These are phyloP conservation scores for Drosophila eohydei DNA, from an alignment of 2,888 invertebrate genomes.

Conservation along the genomic window DNA sequence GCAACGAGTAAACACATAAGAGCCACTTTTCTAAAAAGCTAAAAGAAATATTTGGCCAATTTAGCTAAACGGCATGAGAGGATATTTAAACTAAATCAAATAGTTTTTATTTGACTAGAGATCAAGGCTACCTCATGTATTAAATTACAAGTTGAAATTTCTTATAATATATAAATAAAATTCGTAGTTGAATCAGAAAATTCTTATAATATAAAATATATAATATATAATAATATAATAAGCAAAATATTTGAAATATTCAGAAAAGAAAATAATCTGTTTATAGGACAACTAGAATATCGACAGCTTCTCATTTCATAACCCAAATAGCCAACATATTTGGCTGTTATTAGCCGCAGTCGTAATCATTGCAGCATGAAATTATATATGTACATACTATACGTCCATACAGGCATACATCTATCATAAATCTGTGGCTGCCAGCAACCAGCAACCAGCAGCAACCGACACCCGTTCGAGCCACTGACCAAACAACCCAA, in stretches of 20 bases:
- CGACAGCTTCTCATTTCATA: slow-evolving; percentile 47
- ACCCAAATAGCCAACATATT: slow-evolving; percentile 52
- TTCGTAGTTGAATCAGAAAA: not conserved
- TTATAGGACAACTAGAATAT: slow-evolving; percentile 20
- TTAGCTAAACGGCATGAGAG: not conserved
- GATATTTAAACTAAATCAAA: not conserved
- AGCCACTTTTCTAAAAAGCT: not conserved
- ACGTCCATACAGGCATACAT: slow-evolving; percentile 10
- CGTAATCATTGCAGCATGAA: slow-evolving; percentile 74
- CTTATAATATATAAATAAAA: no score
- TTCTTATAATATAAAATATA: not conserved
- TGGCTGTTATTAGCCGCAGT: slow-evolving; percentile 26
- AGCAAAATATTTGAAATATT: not conserved
- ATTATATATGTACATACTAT: slow-evolving; percentile 36
- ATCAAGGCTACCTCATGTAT: no score
- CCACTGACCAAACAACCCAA: slow-evolving; percentile 82
- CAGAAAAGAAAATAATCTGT: not conserved
- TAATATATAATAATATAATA: not conserved
- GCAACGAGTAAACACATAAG: not conserved
- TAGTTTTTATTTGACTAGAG: no score
- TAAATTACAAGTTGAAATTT: no score
- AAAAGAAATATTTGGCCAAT: not conserved
- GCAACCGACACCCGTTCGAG: slow-evolving; percentile 3
- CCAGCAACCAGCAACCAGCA: not conserved
- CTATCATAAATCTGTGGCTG: slow-evolving; percentile 12